phyloP scores from a whole-genome alignment of 2,797 vertebrate species.

The Galagoides demidoff region DNA sequence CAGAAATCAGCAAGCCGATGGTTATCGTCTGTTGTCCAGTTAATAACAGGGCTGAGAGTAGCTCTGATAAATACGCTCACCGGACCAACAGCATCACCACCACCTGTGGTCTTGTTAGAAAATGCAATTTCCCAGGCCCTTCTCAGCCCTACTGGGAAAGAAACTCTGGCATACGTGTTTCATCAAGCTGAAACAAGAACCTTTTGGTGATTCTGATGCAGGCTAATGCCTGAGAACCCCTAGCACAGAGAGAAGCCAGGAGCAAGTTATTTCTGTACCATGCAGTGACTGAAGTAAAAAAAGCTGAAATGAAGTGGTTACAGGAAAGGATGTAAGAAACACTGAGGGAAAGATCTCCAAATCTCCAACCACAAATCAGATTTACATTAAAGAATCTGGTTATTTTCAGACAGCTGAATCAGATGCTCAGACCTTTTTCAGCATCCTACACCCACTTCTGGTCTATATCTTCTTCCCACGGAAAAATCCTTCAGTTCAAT shows the following conservation, averaged over 20 bases:
- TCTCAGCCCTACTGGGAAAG: background rate
- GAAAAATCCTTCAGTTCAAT: background rate
- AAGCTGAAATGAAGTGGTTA: background rate
- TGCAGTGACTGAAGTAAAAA: background rate
- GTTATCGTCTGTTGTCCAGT: background rate
- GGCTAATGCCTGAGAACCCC: background rate
- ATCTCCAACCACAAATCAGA: background rate
- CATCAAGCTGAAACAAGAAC: background rate
- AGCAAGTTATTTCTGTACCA: background rate
- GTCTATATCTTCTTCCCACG: slow-evolving; percentile 6
- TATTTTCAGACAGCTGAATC: slow-evolving; percentile 45
- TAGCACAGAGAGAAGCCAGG: background rate
- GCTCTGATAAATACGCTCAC: background rate
- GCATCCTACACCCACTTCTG: slow-evolving; percentile 1
- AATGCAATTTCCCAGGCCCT: background rate
- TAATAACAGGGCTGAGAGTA: background rate
- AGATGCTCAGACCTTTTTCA: slow-evolving; percentile 2
- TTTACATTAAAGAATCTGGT: background rate
- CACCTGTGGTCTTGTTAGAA: background rate
- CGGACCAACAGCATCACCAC: no score
- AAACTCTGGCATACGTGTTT: background rate
- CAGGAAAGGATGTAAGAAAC: background rate
- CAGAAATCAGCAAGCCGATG: background rate
- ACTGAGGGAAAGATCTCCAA: background rate
- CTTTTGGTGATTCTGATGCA: background rate